Evolutionary conservation across 2,113 vertebrate species (phyloP).

Genomic region (Rhabdornis inornatus): DNA sequence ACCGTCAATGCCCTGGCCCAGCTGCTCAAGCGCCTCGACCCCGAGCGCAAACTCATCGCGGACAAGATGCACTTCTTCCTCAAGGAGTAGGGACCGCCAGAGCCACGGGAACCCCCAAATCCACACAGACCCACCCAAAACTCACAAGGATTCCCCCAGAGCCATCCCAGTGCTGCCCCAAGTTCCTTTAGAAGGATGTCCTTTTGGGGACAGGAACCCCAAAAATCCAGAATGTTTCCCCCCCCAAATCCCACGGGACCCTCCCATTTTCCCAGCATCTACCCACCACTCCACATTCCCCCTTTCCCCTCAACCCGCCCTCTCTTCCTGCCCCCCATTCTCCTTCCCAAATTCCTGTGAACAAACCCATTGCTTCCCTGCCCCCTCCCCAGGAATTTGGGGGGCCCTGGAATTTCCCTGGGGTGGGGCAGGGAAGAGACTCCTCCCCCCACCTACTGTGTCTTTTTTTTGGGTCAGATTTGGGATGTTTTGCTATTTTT

Average conservation of each 20-base stretch:
- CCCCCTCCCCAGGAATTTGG: background rate
- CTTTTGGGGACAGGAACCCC: background rate
- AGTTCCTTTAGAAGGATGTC: background rate
- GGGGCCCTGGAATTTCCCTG: background rate
- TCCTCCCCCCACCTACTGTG: fast-evolving
- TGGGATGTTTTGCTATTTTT: background rate
- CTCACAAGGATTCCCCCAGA: background rate
- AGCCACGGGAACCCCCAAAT: no score
- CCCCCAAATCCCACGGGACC: no score
- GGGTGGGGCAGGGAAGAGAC: background rate
- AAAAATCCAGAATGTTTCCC: background rate
- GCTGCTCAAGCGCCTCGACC: background rate
- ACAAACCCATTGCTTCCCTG: background rate
- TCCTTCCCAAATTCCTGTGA: background rate
- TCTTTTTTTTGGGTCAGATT: background rate
- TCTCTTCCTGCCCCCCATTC: background rate
- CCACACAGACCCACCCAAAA: no score
- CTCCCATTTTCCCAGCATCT: background rate
- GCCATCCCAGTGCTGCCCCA: background rate
- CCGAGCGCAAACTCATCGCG: background rate
- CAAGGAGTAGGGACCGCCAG: background rate
- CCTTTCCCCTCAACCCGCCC: fast-evolving
- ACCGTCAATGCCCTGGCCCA: background rate
- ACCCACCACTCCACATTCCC: no score
- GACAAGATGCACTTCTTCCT: background rate